Base-by-base conservation (phyloP, 2,797 vertebrate genomes). In the Numenius phaeopus region DNA sequence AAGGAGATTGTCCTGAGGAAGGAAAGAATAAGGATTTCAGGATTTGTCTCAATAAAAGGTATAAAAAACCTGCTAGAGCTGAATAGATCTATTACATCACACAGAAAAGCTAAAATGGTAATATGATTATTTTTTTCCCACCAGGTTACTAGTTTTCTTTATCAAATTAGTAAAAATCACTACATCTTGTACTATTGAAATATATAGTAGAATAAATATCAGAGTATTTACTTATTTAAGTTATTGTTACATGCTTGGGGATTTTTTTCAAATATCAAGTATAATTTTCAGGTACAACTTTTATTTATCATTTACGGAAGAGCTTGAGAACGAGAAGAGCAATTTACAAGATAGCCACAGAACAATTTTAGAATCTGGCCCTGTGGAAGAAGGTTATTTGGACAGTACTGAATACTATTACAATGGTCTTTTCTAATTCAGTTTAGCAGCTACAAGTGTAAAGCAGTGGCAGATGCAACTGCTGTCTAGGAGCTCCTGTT, bases 31-130 rank as follows among this genome's bases (percentile, higher is more conserved):
- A 61, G 52, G 58, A 90, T 83, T 90, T 70, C 29, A n/a, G 76
- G 42, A 95, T 94, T 92, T 94, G 54, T 79, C 73, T 84, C 77
- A 89, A 49, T 42, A 87, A 94, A 79, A 93, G 34, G 17, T 32
- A 58, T 19, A 77, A 82, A 83, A 95, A 84, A 72, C 4, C 11
- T 88, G 30, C 47, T 71, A 21, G 54, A 72, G 7, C 57, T 80
- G 29, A 90, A 82, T 67, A 89, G 47, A 61, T 57, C 24, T 70
- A 57, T 24, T 90, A 55, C 8, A 34, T 75, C 79, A 75, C 29
- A 81, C 22, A 82, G 12, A 80, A 71, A 87, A 80, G 11, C 21
- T 75, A 80, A 83, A 67, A 75, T 11, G 30, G 13, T 20, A 69
- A 55, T 11, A 62, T 42, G 5, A n/a, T 50, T 27, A 20, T 13